These are phyloP conservation scores for Acrocephalus scirpaceus DNA, from an alignment of 2,797 vertebrate genomes.

Conservation along the genomic window DNA sequence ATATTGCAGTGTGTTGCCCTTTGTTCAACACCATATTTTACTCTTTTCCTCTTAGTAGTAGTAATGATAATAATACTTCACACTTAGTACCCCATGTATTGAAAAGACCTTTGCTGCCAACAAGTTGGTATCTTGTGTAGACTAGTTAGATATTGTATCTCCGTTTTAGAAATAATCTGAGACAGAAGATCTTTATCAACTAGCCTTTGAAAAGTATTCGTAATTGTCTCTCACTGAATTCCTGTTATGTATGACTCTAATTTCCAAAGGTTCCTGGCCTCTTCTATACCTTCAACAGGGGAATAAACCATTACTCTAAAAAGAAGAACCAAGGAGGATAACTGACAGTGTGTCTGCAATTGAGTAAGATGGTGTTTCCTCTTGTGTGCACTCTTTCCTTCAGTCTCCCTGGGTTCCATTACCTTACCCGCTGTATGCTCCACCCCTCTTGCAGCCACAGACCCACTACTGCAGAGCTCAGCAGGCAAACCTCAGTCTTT, in stretches of 20 bases:
- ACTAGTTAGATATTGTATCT: background rate
- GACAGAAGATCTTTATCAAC: background rate
- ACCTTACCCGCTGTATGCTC: fast-evolving
- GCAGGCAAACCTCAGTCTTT: background rate
- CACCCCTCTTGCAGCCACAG: background rate
- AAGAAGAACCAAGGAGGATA: background rate
- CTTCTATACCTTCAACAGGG: background rate
- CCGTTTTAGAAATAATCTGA: background rate
- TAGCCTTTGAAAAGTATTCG: background rate
- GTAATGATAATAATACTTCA: background rate
- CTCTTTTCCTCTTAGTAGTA: background rate
- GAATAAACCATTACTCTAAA: background rate
- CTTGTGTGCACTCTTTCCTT: background rate
- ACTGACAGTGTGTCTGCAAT: background rate
- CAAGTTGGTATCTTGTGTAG: background rate
- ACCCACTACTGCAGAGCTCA: background rate
- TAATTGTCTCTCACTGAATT: background rate
- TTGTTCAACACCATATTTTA: background rate
- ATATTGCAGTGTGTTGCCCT: background rate
- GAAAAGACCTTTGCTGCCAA: background rate
- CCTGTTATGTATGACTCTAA: background rate
- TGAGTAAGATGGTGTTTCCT: background rate
- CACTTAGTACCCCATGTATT: background rate
- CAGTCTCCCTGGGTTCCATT: background rate
- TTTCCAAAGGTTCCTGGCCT: background rate